phyloP scores from a whole-genome alignment of 2,113 vertebrate species.

The Sturnus vulgaris region DNA sequence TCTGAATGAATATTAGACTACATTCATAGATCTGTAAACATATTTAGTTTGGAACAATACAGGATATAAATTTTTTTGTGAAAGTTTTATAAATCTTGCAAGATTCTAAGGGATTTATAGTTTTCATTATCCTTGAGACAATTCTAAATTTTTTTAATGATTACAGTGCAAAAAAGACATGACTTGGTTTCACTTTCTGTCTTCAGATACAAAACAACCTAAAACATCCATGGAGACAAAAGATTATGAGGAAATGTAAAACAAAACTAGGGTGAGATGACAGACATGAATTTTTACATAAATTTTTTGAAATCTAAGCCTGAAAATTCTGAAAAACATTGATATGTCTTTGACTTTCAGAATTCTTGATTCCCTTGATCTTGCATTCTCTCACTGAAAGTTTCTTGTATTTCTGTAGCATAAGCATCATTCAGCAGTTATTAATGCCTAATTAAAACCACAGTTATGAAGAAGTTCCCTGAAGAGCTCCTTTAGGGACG shows the following conservation, averaged over 20 bases:
- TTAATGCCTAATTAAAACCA: slow-evolving; percentile 22
- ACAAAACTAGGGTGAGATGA: not conserved
- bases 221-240: not conserved
- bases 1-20: not conserved
- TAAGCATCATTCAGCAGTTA: not conserved
- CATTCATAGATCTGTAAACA: not conserved
- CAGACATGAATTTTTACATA: not conserved
- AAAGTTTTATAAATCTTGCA: not conserved
- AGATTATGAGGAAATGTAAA: not conserved
- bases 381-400: not conserved
- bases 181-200: not conserved
- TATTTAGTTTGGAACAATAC: not conserved
- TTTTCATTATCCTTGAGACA: not conserved
- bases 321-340: not conserved
- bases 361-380: not conserved
- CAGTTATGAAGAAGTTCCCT: not conserved
- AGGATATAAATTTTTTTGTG: fast-evolving
- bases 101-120: not conserved
- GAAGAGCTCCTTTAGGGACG: not conserved
- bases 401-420: not conserved
- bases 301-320: not conserved
- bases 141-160: not conserved
- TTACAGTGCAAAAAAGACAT: not conserved
- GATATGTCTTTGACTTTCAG: not conserved
- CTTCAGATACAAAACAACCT: not conserved